A percentile compares a stretch with the other conserved stretches of the same genome.
phyloP scores from a whole-genome alignment of 2,888 invertebrate species.

The Leptogaster cylindrica region DNA sequence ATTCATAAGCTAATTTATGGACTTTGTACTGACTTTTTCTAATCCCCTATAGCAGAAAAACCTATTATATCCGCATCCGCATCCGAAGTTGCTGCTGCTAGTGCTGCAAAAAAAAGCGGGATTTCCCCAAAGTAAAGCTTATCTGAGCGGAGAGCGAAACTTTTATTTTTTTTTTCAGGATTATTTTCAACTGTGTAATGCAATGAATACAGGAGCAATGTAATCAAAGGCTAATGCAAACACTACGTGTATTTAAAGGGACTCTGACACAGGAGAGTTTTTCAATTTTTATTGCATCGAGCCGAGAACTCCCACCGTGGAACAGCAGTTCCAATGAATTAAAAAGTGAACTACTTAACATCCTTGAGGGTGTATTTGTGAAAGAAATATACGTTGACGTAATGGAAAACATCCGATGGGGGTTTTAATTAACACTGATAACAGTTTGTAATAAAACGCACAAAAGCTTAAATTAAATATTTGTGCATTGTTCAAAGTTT shows the following conservation, averaged over 20 bases:
- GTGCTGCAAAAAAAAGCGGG: too few species aligned
- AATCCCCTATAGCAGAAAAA: constrained; percentile 9
- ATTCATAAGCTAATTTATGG: constrained; percentile 37
- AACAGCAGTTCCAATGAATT: constrained; percentile 25
- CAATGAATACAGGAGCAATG: constrained; percentile 43
- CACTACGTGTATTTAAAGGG: constrained; percentile 12
- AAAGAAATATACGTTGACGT: too few species aligned
- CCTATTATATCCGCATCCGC: constrained; percentile 25
- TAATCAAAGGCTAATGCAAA: constrained; percentile 41
- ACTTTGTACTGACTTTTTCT: constrained; percentile 17
- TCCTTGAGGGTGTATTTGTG: too few species aligned
- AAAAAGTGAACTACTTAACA: constrained; percentile 33
- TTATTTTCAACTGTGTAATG: constrained; percentile 42
- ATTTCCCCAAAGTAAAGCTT: constrained; percentile 17
- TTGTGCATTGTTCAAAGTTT: too few species aligned
- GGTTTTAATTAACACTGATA: too few species aligned
- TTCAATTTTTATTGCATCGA: constrained; percentile 32
- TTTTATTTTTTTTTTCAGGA: constrained; percentile 17
- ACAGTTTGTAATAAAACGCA: too few species aligned
- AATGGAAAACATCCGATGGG: too few species aligned
- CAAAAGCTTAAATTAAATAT: too few species aligned
- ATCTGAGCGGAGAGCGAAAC: constrained; percentile 23
- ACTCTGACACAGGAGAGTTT: background rate
- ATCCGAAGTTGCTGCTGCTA: constrained; percentile 6
- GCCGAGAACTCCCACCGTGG: background rate